Conservation (phyloP, 2,888 invertebrate species). For the Drosophila maculinotata region DNA sequence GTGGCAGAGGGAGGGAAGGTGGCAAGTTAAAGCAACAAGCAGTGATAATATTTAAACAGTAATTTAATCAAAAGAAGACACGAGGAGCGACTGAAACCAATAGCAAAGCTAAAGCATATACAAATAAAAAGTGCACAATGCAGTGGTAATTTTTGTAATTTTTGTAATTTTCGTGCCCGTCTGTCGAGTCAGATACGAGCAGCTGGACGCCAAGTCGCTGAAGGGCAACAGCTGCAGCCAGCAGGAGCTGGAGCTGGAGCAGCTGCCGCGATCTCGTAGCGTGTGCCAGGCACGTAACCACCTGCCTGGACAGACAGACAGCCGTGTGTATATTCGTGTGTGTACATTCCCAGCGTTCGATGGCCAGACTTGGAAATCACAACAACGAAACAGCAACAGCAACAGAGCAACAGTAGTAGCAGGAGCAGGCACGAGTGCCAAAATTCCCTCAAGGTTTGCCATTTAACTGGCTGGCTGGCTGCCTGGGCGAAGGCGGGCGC, state of each 20-base stretch:
- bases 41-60: constrained; percentile 70
- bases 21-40: constrained; percentile 38
- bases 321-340: neutral
- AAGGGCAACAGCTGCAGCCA: constrained; percentile 43
- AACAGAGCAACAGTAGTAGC: neutral
- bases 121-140: constrained; percentile 65
- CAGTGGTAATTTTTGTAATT: constrained; percentile 79
- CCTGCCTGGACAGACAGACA: constrained; percentile 6
- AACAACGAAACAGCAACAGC: constrained; percentile 18
- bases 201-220: constrained; percentile 29
- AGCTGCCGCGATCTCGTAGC: constrained; percentile 46
- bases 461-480: constrained; percentile 67
- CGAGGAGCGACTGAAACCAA: neutral
- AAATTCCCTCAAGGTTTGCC: constrained; percentile 60
- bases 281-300: constrained; percentile 62
- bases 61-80: constrained; percentile 64
- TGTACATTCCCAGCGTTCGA: constrained; percentile 46
- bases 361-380: constrained; percentile 48
- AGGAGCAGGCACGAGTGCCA: constrained; percentile 35
- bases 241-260: constrained; percentile 34
- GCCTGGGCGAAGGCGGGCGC: neutral
- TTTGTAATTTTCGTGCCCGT: no score
- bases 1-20: neutral
- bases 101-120: constrained; percentile 26
- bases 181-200: constrained; percentile 52